phyloP scores from a whole-genome alignment of 2,113 vertebrate genomes.

The Etia nguti region DNA sequence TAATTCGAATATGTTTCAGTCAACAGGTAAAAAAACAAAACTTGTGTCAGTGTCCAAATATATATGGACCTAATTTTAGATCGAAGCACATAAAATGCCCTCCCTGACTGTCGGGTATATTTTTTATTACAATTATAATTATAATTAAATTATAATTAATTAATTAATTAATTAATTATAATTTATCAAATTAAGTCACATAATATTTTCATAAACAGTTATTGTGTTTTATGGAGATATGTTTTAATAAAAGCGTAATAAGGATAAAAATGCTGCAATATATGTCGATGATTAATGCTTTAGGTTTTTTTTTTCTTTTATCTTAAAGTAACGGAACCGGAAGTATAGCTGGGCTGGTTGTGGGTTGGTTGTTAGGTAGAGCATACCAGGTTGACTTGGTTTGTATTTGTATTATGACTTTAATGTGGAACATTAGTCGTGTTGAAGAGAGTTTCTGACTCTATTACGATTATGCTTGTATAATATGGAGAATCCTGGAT shows the following conservation, averaged over 20 bases:
- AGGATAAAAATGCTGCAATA: not conserved
- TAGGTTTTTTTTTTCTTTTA: not conserved
- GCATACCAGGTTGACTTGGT: not conserved
- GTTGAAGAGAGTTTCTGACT: not conserved
- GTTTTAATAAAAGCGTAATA: not conserved
- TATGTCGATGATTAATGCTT: not conserved
- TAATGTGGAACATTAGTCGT: not conserved
- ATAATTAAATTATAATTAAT: not conserved
- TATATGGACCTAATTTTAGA: not conserved
- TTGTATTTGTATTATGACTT: slow-evolving; percentile 14
- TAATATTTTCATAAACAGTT: not conserved
- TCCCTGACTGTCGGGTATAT: not conserved
- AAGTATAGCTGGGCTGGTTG: not conserved
- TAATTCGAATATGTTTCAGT: not conserved
- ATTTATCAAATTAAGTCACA: not conserved
- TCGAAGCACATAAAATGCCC: not conserved
- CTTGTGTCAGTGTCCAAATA: not conserved
- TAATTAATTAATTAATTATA: not conserved
- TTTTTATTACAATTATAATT: not conserved
- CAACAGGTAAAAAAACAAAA: not conserved
- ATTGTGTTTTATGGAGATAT: not conserved
- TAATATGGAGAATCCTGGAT: not conserved
- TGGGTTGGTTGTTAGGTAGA: not conserved
- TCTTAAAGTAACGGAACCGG: not conserved
- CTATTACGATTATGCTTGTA: not conserved